A percentile compares a stretch with the other conserved stretches of the same genome.
Conservation (phyloP, 2,888 invertebrate genomes). For the Ophraella communa region DNA sequence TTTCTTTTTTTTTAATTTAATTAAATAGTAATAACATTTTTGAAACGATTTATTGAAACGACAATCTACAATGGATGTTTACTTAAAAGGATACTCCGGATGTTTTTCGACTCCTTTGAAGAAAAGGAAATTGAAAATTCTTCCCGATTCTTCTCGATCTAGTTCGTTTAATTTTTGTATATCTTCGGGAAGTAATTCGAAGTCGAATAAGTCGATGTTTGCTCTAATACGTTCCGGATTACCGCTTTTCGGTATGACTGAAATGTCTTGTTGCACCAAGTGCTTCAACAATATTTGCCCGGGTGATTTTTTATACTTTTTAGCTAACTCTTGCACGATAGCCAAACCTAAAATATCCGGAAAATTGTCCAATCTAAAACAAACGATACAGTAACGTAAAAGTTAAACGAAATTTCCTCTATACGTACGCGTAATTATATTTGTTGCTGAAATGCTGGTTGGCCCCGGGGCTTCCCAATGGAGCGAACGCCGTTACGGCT, state of each 20-base stretch:
- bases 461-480: constrained; percentile 75
- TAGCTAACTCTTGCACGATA: constrained; percentile 65
- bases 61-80: not conserved
- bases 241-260: constrained; percentile 81
- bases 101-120: constrained; percentile 73
- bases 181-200: constrained; percentile 66
- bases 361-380: constrained; percentile 63
- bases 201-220: constrained; percentile 74
- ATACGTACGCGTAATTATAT: constrained; percentile 67
- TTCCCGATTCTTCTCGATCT: constrained; percentile 68
- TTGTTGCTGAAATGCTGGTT: constrained; percentile 68
- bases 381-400: too few relatives aligned
- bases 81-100: constrained; percentile 72
- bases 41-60: not conserved
- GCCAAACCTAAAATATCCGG: constrained; percentile 70
- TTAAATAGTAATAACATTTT: not conserved
- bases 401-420: too few relatives aligned
- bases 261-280: constrained; percentile 70
- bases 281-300: constrained; percentile 78
- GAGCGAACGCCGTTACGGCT: constrained; percentile 73
- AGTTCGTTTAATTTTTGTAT: constrained; percentile 63
- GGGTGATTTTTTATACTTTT: constrained; percentile 66
- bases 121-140: constrained; percentile 73
- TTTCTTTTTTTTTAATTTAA: too few relatives aligned
- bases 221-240: constrained; percentile 72